Percentiles rank a stretch among this genome's conserved stretches.
phyloP scores from a whole-genome alignment of 2,113 vertebrate species.

The Corapipo altera region DNA sequence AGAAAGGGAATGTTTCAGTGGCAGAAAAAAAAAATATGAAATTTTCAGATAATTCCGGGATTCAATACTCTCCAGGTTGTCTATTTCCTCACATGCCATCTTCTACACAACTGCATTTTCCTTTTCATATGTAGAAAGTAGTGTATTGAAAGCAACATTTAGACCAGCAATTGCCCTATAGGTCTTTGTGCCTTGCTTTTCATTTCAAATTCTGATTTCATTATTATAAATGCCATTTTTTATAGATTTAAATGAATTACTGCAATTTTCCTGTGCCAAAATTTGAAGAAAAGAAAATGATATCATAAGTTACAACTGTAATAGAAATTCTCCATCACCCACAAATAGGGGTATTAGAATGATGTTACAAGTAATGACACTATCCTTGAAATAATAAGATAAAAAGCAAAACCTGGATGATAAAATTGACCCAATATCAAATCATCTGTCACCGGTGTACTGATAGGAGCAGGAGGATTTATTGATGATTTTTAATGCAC shows the following conservation, averaged over 20 bases:
- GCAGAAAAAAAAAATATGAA: background rate
- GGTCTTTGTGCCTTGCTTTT: background rate
- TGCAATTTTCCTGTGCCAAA: background rate
- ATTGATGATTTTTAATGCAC: background rate
- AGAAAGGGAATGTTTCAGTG: background rate
- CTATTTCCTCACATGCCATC: background rate
- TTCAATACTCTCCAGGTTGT: background rate
- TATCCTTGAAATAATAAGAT: background rate
- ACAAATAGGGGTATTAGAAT: background rate
- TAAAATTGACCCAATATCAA: background rate
- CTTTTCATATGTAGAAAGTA: background rate
- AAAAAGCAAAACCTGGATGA: background rate
- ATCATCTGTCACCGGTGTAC: background rate
- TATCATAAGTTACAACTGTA: background rate
- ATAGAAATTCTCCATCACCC: background rate
- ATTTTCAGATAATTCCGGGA: background rate
- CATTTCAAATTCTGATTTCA: background rate
- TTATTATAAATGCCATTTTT: background rate
- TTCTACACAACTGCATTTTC: background rate
- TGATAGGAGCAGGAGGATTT: background rate
- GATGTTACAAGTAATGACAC: background rate
- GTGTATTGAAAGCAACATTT: background rate
- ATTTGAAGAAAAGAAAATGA: background rate
- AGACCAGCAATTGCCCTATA: background rate
- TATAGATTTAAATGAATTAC: background rate